Base-by-base conservation (phyloP, 2,888 invertebrate species). In the Drosophila nr. perissopoda region DNA sequence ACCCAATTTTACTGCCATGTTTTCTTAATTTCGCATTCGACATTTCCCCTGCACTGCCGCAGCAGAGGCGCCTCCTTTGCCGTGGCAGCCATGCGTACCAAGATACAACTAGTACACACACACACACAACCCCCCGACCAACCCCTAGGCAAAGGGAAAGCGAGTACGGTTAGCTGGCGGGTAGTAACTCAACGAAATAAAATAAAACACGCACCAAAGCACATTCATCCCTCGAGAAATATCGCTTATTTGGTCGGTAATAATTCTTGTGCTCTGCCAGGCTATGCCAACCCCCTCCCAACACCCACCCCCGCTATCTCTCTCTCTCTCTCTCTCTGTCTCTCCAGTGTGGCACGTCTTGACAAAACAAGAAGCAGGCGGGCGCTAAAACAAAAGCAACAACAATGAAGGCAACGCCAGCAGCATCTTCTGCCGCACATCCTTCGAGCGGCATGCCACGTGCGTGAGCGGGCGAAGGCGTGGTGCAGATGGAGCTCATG, bases 131-230 rank as follows among this genome's bases (percentile, higher is more conserved):
- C 21, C 64, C 59, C 27, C 25, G 54, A 54, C 61, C 74, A 78
- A 81, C 81, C 85, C 81, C 81, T 70, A 70, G 83, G 69, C 68
- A 63, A 76, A 77, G 73, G 63, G 64, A 59, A 60, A 75, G 65
- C 83, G 65, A 88, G 85, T 74, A 87, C 83, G 82, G 81, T 82
- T 91, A 79, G 80, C 79, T 82, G 82, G 75, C 77, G 79, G 85
- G 88, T 81, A 80, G 87, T 91, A 92, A 91, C 91, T 91, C 88
- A 92, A 92, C 89, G 83, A 91, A 92, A 92, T 91, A 92, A 92
- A 92, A 92, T 92, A 92, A 92, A 92, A 92, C 92, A 92, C 92
- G 92, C 92, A 92, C 92, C 92, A 92, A 89, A 89, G 92, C 91
- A 91, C 92, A 92, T 92, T 92, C 92, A 92, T 92, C 92, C 92